Evolutionary conservation across 2,797 vertebrate genomes (phyloP).

Genomic region (Rhyacichthys aspro): DNA sequence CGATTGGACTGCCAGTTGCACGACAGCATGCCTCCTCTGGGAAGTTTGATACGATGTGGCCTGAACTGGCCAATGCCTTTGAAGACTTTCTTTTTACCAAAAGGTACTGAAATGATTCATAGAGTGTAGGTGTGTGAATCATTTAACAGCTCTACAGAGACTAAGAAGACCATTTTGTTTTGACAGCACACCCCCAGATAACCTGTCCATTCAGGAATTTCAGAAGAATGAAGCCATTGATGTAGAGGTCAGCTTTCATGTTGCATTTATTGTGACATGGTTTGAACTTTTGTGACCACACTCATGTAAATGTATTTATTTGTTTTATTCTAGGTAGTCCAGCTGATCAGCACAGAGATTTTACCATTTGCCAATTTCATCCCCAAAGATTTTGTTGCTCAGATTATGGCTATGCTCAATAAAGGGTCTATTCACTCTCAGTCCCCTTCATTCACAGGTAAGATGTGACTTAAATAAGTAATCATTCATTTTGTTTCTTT

Average conservation of each 20-base stretch:
- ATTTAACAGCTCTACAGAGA: neutral
- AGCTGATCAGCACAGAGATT: conserved; percentile 97
- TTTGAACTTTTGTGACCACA: neutral
- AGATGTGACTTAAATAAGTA: conserved; percentile 1
- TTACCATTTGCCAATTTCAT: conserved; percentile 98
- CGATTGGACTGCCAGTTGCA: conserved; percentile 95
- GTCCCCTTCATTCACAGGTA: conserved; percentile 97
- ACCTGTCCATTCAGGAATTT: conserved; percentile 98
- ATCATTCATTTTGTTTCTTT: too few relatives aligned
- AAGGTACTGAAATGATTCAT: conserved; percentile 79
- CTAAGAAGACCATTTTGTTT: conserved; percentile 9
- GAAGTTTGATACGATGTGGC: conserved; percentile 98
- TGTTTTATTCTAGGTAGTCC: conserved; percentile 86
- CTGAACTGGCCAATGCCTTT: conserved; percentile 93
- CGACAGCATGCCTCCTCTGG: conserved; percentile 95
- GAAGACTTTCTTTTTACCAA: conserved; percentile 99
- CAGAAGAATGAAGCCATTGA: conserved; percentile 97
- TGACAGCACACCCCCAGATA: conserved; percentile 92
- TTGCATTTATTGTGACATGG: neutral
- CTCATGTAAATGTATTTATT: neutral
- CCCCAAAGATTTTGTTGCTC: conserved; percentile 98
- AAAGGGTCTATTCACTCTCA: conserved; percentile 99
- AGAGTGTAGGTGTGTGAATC: neutral
- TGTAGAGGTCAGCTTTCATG: conserved; percentile 86
- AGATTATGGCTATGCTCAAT: conserved; percentile 99